Conservation (phyloP, 92 coral and sea anemone species). For the Epizoanthus ramosus region DNA sequence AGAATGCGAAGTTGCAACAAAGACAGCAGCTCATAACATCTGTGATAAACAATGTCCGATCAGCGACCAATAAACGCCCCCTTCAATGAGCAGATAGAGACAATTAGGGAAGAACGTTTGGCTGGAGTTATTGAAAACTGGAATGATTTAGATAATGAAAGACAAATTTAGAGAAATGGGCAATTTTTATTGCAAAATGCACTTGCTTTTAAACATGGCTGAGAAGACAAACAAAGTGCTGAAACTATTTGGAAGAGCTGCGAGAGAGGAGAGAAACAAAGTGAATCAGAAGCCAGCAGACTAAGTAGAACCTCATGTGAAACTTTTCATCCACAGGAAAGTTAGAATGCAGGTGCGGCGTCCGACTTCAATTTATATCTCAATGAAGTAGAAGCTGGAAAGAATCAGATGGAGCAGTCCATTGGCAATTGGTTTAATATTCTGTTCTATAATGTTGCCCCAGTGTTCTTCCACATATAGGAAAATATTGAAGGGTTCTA, state of each 20-base stretch:
- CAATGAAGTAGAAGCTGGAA: slow-evolving; percentile 17
- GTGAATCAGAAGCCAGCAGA: slow-evolving; percentile 46
- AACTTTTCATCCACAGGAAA: too few relatives aligned
- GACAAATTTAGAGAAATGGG: slow-evolving; percentile 54
- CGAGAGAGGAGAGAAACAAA: slow-evolving; percentile 49
- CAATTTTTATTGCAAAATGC: slow-evolving; percentile 46
- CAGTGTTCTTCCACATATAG: slow-evolving; percentile 38
- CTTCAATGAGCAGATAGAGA: too few relatives aligned
- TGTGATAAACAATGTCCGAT: too few relatives aligned
- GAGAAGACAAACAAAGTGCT: slow-evolving; percentile 45
- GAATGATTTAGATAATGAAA: too few relatives aligned
- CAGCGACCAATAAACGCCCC: slow-evolving; percentile 56
- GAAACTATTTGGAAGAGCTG: slow-evolving; percentile 50
- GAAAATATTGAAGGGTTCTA: slow-evolving; percentile 37
- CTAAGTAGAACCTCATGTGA: slow-evolving; percentile 50
- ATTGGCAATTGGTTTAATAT: slow-evolving; percentile 46
- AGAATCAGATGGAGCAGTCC: slow-evolving; percentile 41
- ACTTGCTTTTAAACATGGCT: slow-evolving; percentile 45
- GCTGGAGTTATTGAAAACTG: too few relatives aligned
- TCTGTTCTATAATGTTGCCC: slow-evolving; percentile 43
- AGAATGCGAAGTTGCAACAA: too few relatives aligned
- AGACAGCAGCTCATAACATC: too few relatives aligned
- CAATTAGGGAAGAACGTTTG: too few relatives aligned
- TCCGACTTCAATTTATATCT: slow-evolving; percentile 28
- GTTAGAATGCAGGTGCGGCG: too few relatives aligned